These are phyloP conservation scores for Austrofundulus limnaeus DNA, from an alignment of 2,113 vertebrate species.

Conservation along the genomic window DNA sequence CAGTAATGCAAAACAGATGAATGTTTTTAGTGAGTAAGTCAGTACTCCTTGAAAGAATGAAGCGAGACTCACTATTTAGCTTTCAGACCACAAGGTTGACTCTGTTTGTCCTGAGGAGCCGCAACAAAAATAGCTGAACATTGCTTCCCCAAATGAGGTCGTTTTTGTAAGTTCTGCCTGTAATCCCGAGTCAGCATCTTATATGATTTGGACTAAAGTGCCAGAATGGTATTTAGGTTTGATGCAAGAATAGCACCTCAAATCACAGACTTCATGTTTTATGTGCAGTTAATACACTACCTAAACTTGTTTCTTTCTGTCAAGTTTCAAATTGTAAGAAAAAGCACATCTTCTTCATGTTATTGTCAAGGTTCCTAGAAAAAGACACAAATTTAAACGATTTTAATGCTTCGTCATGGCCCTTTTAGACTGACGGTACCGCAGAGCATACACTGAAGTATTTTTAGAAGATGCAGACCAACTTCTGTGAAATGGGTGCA, in stretches of 20 bases:
- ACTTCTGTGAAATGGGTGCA: neutral
- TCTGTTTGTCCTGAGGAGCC: conserved; percentile 18
- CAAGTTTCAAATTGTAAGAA: neutral
- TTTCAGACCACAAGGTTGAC: conserved; percentile 2
- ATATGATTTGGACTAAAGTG: conserved; percentile 13
- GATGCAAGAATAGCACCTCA: conserved; percentile 33
- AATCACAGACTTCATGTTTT: conserved; percentile 22
- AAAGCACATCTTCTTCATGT: neutral
- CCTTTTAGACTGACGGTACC: neutral
- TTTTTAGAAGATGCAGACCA: neutral
- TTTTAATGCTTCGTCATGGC: neutral
- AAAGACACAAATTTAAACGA: neutral
- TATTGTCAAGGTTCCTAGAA: neutral
- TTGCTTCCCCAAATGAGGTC: conserved; percentile 15
- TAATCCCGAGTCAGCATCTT: conserved; percentile 30
- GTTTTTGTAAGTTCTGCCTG: conserved; percentile 13
- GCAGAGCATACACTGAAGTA: neutral
- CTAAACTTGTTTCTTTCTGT: neutral
- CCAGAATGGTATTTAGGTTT: conserved; percentile 15
- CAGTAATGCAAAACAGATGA: conserved; percentile 3
- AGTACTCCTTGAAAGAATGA: conserved; percentile 1
- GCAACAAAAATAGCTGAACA: conserved; percentile 14
- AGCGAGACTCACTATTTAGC: neutral
- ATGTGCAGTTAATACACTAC: conserved; percentile 3
- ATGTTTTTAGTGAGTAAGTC: neutral